Conservation (phyloP, 2,797 vertebrate species). For the Loris lydekkerianus region DNA sequence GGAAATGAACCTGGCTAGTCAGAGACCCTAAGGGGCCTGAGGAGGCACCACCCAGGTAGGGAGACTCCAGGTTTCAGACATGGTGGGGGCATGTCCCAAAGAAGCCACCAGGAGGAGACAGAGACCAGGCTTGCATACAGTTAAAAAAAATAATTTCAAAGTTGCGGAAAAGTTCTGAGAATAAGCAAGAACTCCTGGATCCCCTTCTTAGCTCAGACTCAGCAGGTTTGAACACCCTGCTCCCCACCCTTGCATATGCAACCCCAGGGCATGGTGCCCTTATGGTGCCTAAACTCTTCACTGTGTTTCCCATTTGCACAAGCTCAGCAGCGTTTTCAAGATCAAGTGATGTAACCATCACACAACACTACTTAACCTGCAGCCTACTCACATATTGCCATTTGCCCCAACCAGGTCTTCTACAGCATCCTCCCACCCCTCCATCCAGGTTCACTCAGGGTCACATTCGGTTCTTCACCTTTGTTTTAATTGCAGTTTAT, state of each 20-base stretch:
- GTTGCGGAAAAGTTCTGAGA: not conserved
- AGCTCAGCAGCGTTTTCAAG: not conserved
- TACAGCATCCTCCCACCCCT: not conserved
- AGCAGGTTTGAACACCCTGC: not conserved
- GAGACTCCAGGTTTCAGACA: not conserved
- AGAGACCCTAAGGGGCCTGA: not conserved
- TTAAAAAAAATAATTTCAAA: not conserved
- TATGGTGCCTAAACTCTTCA: not conserved
- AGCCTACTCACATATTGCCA: not conserved
- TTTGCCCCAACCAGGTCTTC: not conserved
- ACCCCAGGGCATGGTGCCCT: not conserved
- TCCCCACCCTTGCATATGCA: not conserved
- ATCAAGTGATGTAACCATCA: not conserved
- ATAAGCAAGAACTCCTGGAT: not conserved
- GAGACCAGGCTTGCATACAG: slow-evolving; percentile 57
- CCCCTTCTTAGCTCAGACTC: not conserved
- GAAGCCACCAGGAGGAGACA: slow-evolving; percentile 40
- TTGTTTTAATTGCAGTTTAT: not conserved
- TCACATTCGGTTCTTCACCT: not conserved
- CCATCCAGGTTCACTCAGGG: not conserved
- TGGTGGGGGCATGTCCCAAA: fast-evolving
- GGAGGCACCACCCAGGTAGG: fast-evolving
- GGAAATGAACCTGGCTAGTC: too few species aligned
- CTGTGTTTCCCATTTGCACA: not conserved
- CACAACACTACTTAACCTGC: not conserved